Percentiles rank a stretch among this genome's conserved stretches.
Conservation (phyloP, 2,888 invertebrate species). For the Choreutis nemorana region DNA sequence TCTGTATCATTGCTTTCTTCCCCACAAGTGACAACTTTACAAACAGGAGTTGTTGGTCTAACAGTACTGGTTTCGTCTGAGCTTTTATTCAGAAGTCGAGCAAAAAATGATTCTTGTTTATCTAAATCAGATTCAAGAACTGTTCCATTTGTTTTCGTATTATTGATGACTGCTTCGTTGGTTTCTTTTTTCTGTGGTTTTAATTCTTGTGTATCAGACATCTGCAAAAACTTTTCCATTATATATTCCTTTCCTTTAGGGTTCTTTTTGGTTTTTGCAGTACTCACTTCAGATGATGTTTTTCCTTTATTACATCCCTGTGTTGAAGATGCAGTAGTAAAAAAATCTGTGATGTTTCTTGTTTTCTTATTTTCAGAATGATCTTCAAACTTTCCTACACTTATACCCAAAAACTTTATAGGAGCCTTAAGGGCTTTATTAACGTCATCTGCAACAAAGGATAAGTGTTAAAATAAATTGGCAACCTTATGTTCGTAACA, state of each 20-base stretch:
- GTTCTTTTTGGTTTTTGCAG: conserved; percentile 11
- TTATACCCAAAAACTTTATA: conserved; percentile 77
- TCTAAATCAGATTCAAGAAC: conserved; percentile 28
- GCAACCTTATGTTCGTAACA: too few species aligned
- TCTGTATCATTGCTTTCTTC: conserved; percentile 47
- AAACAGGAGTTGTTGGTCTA: conserved; percentile 26
- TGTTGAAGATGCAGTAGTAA: conserved; percentile 35
- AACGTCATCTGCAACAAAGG: conserved; percentile 34
- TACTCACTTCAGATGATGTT: neutral
- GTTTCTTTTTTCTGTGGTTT: conserved; percentile 5
- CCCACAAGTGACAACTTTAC: conserved; percentile 28
- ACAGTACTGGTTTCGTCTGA: conserved; percentile 7
- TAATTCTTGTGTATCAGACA: conserved; percentile 12
- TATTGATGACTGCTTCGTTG: conserved; percentile 4
- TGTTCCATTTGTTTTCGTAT: conserved; percentile 7
- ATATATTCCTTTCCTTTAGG: conserved; percentile 30
- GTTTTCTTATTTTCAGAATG: conserved; percentile 55
- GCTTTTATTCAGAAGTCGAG: conserved; percentile 32
- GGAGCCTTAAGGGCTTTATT: conserved; percentile 54
- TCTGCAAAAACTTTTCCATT: conserved; percentile 31
- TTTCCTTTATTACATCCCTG: neutral
- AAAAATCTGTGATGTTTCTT: conserved; percentile 67
- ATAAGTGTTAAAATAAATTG: too few species aligned
- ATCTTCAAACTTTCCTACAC: conserved; percentile 80
- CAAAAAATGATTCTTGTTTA: conserved; percentile 57